Percentiles rank a stretch among this genome's conserved stretches.
phyloP scores from a whole-genome alignment of 2,797 vertebrate species.

The Sphenopsis melanotis region DNA sequence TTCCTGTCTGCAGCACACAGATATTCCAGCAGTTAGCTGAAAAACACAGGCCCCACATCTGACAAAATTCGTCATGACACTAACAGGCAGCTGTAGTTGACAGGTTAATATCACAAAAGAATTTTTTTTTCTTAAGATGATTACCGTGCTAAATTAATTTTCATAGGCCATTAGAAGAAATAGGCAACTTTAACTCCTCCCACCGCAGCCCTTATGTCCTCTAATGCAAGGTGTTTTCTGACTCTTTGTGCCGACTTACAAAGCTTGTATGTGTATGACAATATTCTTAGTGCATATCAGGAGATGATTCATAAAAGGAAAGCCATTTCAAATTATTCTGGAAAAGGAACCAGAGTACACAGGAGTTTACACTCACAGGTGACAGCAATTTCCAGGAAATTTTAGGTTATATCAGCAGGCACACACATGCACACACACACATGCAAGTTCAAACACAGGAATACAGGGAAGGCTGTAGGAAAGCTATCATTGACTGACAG shows the following conservation, averaged over 20 bases:
- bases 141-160: neutral
- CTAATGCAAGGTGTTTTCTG: neutral
- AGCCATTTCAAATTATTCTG: neutral
- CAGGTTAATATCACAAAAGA: neutral
- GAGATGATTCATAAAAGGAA: neutral
- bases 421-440: rapidly evolving
- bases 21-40: neutral
- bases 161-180: neutral
- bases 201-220: neutral
- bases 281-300: neutral
- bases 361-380: neutral
- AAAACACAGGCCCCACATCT: neutral
- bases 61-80: conserved; percentile 5
- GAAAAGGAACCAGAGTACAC: neutral
- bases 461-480: neutral
- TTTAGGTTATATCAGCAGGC: neutral
- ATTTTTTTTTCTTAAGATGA: neutral
- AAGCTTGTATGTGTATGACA: neutral
- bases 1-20: neutral
- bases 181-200: neutral
- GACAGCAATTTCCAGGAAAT: neutral
- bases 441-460: neutral
- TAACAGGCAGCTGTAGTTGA: neutral
- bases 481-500: neutral
- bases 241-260: neutral